These are phyloP conservation scores for Microctenopoma lineatum DNA, from an alignment of 2,797 vertebrate species.

Conservation along the genomic window DNA sequence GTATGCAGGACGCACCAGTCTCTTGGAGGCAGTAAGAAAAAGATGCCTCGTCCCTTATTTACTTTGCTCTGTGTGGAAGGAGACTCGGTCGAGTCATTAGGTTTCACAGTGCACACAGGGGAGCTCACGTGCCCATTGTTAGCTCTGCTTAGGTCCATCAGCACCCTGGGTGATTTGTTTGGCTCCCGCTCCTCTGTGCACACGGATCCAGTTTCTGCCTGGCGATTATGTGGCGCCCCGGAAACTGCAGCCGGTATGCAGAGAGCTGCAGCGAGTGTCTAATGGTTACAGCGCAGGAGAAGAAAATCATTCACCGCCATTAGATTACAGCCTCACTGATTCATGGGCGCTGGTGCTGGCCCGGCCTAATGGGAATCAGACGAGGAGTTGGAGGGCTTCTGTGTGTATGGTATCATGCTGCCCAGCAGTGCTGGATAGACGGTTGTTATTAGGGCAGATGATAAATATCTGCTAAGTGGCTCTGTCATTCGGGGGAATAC, in stretches of 20 bases:
- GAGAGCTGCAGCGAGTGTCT: slow-evolving; percentile 73
- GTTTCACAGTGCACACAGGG: slow-evolving; percentile 36
- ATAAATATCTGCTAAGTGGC: slow-evolving; percentile 78
- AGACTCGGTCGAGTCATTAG: slow-evolving; percentile 33
- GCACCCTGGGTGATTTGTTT: slow-evolving; percentile 72
- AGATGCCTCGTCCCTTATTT: slow-evolving; percentile 50
- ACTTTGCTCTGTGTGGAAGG: slow-evolving; percentile 33
- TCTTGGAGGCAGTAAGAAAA: slow-evolving; percentile 20
- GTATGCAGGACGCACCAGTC: background rate
- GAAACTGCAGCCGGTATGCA: slow-evolving; percentile 77
- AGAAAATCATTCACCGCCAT: slow-evolving; percentile 84
- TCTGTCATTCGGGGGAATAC: slow-evolving; percentile 65
- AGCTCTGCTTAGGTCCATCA: slow-evolving; percentile 63
- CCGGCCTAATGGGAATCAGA: slow-evolving; percentile 76
- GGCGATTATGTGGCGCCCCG: slow-evolving; percentile 83
- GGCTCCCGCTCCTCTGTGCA: slow-evolving; percentile 62
- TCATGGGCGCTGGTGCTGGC: slow-evolving; percentile 80
- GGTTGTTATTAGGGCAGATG: slow-evolving; percentile 64
- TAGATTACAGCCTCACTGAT: slow-evolving; percentile 85
- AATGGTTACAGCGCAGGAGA: slow-evolving; percentile 85
- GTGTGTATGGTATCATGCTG: slow-evolving; percentile 60
- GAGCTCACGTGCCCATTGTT: slow-evolving; percentile 66
- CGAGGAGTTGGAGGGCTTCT: slow-evolving; percentile 71
- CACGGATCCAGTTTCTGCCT: slow-evolving; percentile 79
- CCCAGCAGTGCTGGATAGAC: slow-evolving; percentile 54